phyloP scores from a whole-genome alignment of 2,888 invertebrate species.

The Aporophyla lueneburgensis region DNA sequence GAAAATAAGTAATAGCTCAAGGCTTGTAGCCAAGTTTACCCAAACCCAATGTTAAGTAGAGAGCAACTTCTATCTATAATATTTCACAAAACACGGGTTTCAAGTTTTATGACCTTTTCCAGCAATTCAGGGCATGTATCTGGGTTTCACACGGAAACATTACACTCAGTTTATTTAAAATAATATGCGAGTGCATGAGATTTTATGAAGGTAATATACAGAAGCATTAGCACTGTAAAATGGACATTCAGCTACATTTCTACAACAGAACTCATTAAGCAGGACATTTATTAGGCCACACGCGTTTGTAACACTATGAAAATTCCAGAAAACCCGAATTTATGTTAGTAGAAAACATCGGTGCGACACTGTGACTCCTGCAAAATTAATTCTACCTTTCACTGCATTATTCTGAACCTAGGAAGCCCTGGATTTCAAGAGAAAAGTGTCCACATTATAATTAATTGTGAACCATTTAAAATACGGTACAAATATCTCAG shows the following conservation, averaged over 20 bases:
- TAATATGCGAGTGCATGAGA: slow-evolving; percentile 4
- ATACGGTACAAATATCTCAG: background rate
- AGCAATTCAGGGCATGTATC: background rate
- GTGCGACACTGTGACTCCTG: background rate
- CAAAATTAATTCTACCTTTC: slow-evolving; percentile 13
- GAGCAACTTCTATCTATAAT: too few species aligned
- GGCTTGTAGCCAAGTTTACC: background rate
- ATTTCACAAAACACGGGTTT: background rate
- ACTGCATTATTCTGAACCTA: background rate
- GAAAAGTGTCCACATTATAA: slow-evolving; percentile 1
- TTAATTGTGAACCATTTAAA: slow-evolving; percentile 10
- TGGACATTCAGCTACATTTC: background rate
- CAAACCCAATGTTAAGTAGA: background rate
- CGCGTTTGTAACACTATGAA: background rate
- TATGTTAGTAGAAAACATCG: slow-evolving; percentile 11
- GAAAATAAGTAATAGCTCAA: background rate
- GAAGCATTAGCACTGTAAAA: slow-evolving; percentile 1
- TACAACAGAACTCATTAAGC: slow-evolving; percentile 29
- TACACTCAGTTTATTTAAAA: slow-evolving; percentile 9
- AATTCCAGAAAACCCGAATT: slow-evolving; percentile 20
- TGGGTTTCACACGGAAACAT: background rate
- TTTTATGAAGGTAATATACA: slow-evolving; percentile 15
- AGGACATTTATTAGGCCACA: slow-evolving; percentile 26
- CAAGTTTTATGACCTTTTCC: background rate
- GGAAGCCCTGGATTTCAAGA: background rate